These are phyloP conservation scores for Myodes glareolus DNA, from an alignment of 2,113 vertebrate species.

Conservation along the genomic window DNA sequence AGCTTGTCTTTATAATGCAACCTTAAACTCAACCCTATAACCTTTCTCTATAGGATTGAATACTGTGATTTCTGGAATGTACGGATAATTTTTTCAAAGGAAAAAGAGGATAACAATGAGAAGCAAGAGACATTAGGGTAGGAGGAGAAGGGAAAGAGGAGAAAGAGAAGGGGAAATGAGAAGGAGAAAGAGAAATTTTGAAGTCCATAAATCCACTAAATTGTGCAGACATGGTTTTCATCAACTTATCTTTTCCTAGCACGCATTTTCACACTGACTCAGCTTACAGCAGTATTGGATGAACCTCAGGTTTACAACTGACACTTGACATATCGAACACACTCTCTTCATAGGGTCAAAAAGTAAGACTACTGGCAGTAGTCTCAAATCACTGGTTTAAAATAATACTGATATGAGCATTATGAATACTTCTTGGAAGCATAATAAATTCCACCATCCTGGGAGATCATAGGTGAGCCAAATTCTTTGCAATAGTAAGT, in stretches of 20 bases:
- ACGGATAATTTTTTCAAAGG: constrained; percentile 47
- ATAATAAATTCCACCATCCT: not conserved
- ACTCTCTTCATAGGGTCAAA: not conserved
- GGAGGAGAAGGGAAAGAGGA: not conserved
- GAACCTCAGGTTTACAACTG: not conserved
- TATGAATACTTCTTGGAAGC: not conserved
- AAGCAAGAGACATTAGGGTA: not conserved
- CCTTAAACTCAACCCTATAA: constrained; percentile 77
- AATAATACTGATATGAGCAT: not conserved
- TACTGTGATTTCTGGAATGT: constrained; percentile 79
- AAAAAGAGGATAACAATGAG: not conserved
- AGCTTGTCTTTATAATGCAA: constrained; percentile 78
- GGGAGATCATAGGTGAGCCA: not conserved
- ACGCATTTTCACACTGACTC: not conserved
- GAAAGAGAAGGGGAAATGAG: not conserved
- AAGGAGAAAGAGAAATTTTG: not conserved
- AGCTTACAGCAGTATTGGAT: not conserved
- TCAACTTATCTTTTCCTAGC: not conserved
- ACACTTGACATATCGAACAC: not conserved
- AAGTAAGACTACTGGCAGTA: not conserved
- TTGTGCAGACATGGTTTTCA: constrained; percentile 20
- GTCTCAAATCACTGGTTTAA: not conserved
- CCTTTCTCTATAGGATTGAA: constrained; percentile 63
- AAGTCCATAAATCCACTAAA: not conserved
- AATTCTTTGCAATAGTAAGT: not conserved